A percentile compares a stretch with the other conserved stretches of the same genome.
Evolutionary conservation across 2,888 invertebrate genomes (phyloP).

Genomic region (Epinotia bilunana): DNA sequence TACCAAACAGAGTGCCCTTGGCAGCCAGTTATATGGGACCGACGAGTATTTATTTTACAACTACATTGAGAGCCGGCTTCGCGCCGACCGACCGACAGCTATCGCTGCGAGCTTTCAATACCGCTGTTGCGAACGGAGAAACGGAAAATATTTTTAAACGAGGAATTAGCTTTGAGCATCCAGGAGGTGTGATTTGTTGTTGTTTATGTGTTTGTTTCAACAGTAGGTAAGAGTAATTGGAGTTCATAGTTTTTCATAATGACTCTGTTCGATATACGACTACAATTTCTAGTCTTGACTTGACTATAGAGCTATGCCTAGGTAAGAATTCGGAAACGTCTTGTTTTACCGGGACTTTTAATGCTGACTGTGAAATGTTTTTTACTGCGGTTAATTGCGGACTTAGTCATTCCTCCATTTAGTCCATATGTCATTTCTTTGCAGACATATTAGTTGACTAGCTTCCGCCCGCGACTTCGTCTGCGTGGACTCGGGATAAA

Average conservation of each 20-base stretch:
- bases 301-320: too few species aligned
- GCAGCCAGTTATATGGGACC: constrained; percentile 25
- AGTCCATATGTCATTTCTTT: too few species aligned
- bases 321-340: too few species aligned
- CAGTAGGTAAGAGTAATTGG: neutral
- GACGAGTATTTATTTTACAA: constrained; percentile 41
- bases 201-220: constrained; percentile 10
- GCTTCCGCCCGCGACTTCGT: too few species aligned
- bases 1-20: constrained; percentile 23
- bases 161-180: constrained; percentile 6
- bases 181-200: constrained; percentile 7
- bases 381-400: too few species aligned
- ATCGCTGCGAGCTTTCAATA: constrained; percentile 30
- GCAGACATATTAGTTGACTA: too few species aligned
- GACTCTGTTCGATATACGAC: too few species aligned
- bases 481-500: too few species aligned
- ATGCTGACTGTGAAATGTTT: too few species aligned
- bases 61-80: constrained; percentile 24
- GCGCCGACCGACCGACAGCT: constrained; percentile 14
- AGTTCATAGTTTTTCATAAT: neutral
- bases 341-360: too few species aligned
- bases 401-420: too few species aligned
- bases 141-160: constrained; percentile 24
- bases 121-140: constrained; percentile 21
- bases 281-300: too few species aligned